A percentile compares a stretch with the other conserved stretches of the same genome.
phyloP scores from a whole-genome alignment of 2,888 invertebrate species.

The Pinctada fucata region DNA sequence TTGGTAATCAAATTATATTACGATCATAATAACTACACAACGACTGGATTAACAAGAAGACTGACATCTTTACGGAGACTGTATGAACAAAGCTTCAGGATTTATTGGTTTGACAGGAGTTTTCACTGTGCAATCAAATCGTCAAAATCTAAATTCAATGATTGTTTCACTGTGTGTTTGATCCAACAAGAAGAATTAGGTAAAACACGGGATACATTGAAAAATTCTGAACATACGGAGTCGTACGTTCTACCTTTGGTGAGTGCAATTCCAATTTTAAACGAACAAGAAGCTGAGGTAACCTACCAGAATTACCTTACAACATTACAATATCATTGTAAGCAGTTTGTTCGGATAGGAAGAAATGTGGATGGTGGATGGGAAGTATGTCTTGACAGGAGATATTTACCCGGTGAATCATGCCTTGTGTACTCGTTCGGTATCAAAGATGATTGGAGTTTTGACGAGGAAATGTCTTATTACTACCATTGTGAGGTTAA shows the following conservation, averaged over 20 bases:
- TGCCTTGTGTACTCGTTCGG: constrained; percentile 7
- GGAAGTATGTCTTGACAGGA: neutral
- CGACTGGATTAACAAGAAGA: neutral
- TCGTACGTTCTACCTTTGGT: neutral
- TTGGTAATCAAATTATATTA: neutral
- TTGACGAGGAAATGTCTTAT: neutral
- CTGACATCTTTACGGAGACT: neutral
- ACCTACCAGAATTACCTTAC: neutral
- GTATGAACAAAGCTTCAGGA: neutral
- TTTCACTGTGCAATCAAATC: neutral
- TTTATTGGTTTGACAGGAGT: neutral
- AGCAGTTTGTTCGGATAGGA: neutral
- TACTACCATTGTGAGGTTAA: neutral
- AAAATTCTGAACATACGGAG: neutral
- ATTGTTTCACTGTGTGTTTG: neutral
- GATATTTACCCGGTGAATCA: neutral
- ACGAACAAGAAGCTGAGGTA: neutral
- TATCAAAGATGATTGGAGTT: neutral
- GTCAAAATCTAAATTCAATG: neutral
- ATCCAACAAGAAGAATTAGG: neutral
- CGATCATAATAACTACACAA: neutral
- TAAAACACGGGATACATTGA: no score
- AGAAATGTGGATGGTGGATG: neutral
- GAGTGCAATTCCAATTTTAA: neutral
- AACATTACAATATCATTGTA: neutral